Percentiles rank a stretch among this genome's conserved stretches.
These are phyloP conservation scores for Macheiramphus alcinus DNA, from an alignment of 2,113 vertebrate species.

Conservation along the genomic window DNA sequence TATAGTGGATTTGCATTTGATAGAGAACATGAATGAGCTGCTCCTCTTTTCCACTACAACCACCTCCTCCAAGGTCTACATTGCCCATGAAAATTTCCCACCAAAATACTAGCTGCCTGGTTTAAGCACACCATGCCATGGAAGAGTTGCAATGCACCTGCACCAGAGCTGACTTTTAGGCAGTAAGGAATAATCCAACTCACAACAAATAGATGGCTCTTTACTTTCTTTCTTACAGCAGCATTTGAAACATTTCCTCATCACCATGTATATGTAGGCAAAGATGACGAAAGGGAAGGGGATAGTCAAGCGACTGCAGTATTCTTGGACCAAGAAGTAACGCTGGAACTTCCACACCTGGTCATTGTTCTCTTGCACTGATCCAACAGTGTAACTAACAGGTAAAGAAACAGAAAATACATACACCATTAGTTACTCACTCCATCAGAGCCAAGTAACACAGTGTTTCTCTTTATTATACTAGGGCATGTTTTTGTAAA, in stretches of 20 bases:
- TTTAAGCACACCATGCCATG: neutral
- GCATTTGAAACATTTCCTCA: constrained; percentile 71
- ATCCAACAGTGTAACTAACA: constrained; percentile 76
- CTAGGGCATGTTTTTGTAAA: neutral
- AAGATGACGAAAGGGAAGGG: constrained; percentile 81
- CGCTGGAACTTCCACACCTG: constrained; percentile 83
- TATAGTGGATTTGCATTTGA: neutral
- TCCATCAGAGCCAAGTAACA: neutral
- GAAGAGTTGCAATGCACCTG: neutral
- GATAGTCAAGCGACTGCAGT: constrained; percentile 76
- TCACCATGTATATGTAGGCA: constrained; percentile 76
- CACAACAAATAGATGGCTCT: constrained; percentile 68
- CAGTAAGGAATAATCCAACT: constrained; percentile 41
- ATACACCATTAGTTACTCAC: neutral
- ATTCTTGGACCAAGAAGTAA: constrained; percentile 79
- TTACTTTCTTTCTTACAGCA: constrained; percentile 62
- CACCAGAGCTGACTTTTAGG: neutral
- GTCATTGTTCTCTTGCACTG: constrained; percentile 79
- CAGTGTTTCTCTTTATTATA: neutral
- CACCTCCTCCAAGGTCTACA: neutral
- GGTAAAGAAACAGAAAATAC: neutral
- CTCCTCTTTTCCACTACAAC: neutral
- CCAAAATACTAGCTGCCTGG: neutral
- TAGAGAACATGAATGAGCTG: neutral
- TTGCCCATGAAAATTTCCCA: neutral